Conservation (phyloP, 2,888 invertebrate genomes). For the Phalangium opilio region DNA sequence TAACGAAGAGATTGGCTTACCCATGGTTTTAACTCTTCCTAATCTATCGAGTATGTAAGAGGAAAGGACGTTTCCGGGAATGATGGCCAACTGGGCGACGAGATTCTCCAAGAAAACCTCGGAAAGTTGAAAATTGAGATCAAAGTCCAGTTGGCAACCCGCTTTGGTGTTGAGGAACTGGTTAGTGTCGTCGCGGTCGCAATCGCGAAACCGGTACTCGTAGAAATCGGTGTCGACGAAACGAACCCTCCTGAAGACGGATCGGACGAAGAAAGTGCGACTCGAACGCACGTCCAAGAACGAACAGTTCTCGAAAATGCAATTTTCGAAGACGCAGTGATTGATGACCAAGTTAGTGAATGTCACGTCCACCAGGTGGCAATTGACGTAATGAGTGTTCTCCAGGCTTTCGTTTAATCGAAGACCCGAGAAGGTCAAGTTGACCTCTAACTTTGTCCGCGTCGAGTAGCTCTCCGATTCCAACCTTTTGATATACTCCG, state of each 20-base stretch:
- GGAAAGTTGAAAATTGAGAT: conserved; percentile 43
- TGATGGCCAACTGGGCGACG: conserved; percentile 34
- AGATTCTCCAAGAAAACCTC: conserved; percentile 37
- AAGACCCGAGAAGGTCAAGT: conserved; percentile 28
- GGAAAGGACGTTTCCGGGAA: conserved; percentile 34
- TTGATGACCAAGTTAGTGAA: conserved; percentile 52
- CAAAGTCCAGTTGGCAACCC: conserved; percentile 35
- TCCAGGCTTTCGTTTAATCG: conserved; percentile 46
- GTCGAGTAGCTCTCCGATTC: conserved; percentile 30
- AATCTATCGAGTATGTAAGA: conserved; percentile 33
- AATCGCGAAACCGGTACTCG: conserved; percentile 38
- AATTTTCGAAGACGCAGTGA: conserved; percentile 53
- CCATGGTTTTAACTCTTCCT: conserved; percentile 35
- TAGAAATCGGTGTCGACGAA: conserved; percentile 50
- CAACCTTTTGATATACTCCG: conserved; percentile 37
- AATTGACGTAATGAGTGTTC: conserved; percentile 45
- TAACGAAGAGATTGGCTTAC: conserved; percentile 24
- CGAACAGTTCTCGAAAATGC: conserved; percentile 49
- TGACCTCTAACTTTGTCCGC: conserved; percentile 24
- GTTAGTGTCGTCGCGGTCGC: conserved; percentile 39
- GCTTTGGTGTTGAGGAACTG: conserved; percentile 34
- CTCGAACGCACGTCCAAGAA: conserved; percentile 56
- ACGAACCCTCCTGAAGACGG: conserved; percentile 36
- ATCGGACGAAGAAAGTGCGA: conserved; percentile 46
- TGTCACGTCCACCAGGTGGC: conserved; percentile 45